These are phyloP conservation scores for Pangasius krempfi DNA, from an alignment of 2,797 vertebrate species.

Conservation along the genomic window DNA sequence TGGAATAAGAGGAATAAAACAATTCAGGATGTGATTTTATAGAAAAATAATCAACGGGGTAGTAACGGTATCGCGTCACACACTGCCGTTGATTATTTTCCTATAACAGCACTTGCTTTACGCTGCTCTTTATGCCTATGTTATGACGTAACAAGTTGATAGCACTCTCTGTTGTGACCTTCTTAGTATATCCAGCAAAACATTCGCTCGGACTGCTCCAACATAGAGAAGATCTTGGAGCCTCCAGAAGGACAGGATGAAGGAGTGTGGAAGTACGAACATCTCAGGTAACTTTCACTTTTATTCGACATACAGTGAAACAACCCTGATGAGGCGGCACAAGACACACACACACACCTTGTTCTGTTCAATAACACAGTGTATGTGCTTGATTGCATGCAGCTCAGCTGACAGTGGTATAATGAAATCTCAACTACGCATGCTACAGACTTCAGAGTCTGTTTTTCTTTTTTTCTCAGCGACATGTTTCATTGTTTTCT, in stretches of 20 bases:
- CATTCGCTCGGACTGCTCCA: constrained; percentile 94
- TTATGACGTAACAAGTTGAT: background rate
- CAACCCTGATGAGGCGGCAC: background rate
- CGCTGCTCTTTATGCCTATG: background rate
- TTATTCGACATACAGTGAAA: background rate
- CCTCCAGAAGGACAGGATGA: constrained; percentile 98
- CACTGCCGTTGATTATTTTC: background rate
- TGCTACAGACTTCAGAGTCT: background rate
- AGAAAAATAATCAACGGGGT: background rate
- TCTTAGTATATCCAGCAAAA: constrained; percentile 97
- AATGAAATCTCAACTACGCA: background rate
- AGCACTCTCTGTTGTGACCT: constrained; percentile 36
- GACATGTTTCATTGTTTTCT: constrained; percentile 42
- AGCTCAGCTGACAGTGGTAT: background rate
- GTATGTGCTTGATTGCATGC: background rate
- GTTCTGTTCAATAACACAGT: background rate
- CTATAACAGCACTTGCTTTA: background rate
- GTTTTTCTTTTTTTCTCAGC: background rate
- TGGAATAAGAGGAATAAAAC: background rate
- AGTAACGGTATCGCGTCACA: background rate
- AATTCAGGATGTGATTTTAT: background rate
- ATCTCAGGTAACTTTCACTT: constrained; percentile 82
- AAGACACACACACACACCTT: background rate
- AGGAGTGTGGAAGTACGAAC: constrained; percentile 98
- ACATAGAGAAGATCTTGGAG: constrained; percentile 98